These are phyloP conservation scores for Sphenopsis melanotis DNA, from an alignment of 2,797 vertebrate genomes.

Conservation along the genomic window DNA sequence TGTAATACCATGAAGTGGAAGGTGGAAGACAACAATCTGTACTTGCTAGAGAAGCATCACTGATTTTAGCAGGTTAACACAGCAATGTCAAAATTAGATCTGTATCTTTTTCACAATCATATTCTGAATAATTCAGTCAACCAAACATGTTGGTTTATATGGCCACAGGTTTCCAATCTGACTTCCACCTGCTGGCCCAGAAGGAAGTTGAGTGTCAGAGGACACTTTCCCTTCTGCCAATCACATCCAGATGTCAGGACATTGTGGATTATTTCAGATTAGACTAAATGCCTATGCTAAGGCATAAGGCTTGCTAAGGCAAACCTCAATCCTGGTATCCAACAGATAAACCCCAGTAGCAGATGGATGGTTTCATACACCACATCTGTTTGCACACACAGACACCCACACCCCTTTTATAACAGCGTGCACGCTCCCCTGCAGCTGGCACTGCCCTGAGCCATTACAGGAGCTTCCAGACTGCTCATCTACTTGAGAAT, in stretches of 20 bases:
- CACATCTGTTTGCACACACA: not conserved
- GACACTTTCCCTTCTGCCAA: not conserved
- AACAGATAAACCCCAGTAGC: too few species aligned
- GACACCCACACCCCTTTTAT: rapidly evolving
- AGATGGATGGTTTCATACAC: not conserved
- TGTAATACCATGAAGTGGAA: not conserved
- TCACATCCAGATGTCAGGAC: not conserved
- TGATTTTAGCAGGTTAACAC: not conserved
- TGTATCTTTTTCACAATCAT: not conserved
- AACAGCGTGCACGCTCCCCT: not conserved
- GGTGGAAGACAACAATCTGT: not conserved
- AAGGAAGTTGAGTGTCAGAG: rapidly evolving
- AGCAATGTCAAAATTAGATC: not conserved
- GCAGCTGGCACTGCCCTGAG: not conserved
- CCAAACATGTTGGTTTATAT: not conserved
- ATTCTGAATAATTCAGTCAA: not conserved
- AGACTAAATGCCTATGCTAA: not conserved
- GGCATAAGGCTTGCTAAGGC: not conserved
- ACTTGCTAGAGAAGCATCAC: not conserved
- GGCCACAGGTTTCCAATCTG: not conserved
- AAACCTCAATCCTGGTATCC: not conserved
- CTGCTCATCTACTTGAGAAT: not conserved
- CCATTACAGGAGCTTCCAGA: not conserved
- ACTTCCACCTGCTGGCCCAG: not conserved
- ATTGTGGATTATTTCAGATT: not conserved